A percentile compares a stretch with the other conserved stretches of the same genome.
Conservation (phyloP, 1,140 invertebrate genomes). For the Carcinoscorpius rotundicauda region DNA sequence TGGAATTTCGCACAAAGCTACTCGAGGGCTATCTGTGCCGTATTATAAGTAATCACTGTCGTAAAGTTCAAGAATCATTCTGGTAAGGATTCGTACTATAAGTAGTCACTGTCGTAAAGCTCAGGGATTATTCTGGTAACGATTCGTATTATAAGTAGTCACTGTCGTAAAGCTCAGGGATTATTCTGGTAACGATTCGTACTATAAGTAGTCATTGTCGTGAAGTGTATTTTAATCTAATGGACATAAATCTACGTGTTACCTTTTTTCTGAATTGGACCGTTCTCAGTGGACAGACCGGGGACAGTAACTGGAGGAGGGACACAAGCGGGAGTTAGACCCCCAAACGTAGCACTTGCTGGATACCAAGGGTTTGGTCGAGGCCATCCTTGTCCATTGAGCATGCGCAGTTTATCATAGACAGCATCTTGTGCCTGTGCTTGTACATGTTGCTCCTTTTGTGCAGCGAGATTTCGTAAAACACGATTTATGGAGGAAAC, state of each 20-base stretch:
- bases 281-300: conserved; percentile 13
- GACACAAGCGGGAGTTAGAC: conserved; percentile 20
- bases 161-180: no score
- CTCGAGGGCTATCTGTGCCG: no score
- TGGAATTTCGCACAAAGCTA: no score
- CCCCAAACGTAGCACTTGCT: conserved; percentile 20
- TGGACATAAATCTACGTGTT: not conserved
- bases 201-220: no score
- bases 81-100: no score
- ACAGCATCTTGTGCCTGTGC: conserved; percentile 58
- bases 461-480: conserved; percentile 87
- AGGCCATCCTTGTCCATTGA: conserved; percentile 79
- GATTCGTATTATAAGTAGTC: no score
- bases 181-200: no score
- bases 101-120: no score
- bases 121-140: no score
- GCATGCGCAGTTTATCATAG: conserved; percentile 91
- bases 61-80: no score
- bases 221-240: no score
- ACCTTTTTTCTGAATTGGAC: conserved; percentile 22
- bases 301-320: conserved; percentile 17
- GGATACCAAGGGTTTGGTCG: conserved; percentile 25
- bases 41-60: no score
- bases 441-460: conserved; percentile 63
- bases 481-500: conserved; percentile 99